Percentiles rank a stretch among this genome's conserved stretches.
Conservation (phyloP, 2,888 invertebrate genomes). For the Trimorus sp. region DNA sequence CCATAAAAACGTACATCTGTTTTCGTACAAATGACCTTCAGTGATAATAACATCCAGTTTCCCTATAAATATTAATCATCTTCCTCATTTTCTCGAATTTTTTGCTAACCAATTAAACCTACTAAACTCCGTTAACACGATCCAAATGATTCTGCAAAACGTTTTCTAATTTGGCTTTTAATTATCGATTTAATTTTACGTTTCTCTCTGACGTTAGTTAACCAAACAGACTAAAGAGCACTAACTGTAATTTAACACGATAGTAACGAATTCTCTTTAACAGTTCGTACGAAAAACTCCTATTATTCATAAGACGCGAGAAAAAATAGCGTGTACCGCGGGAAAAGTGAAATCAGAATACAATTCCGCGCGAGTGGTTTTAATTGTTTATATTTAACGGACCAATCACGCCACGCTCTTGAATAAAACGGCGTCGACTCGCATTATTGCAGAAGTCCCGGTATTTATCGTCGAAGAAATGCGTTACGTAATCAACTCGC, state of each 20-base stretch:
- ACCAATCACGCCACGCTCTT: conserved; percentile 38
- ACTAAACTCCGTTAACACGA: background rate
- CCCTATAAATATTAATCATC: background rate
- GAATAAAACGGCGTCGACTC: conserved; percentile 31
- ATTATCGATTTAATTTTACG: background rate
- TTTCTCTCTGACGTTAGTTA: conserved; percentile 22
- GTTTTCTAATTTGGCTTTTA: background rate
- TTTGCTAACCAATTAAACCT: background rate
- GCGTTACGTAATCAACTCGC: conserved; percentile 21
- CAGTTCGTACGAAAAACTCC: conserved; percentile 26
- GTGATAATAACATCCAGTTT: background rate
- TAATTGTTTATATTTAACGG: conserved; percentile 63
- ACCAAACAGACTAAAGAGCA: conserved; percentile 39
- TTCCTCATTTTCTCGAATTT: background rate
- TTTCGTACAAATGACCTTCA: background rate
- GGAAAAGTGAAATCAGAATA: conserved; percentile 59
- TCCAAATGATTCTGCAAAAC: background rate
- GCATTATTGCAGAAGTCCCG: conserved; percentile 16
- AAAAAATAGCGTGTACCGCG: conserved; percentile 51
- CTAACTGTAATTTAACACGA: conserved; percentile 33
- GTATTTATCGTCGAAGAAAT: conserved; percentile 28
- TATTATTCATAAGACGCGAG: conserved; percentile 12
- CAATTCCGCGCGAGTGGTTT: conserved; percentile 48
- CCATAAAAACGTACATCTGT: background rate
- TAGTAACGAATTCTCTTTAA: conserved; percentile 40